Percentiles rank a stretch among this genome's conserved stretches.
Evolutionary conservation across 2,113 vertebrate species (phyloP).

Genomic region (Aptenodytes patagonicus): DNA sequence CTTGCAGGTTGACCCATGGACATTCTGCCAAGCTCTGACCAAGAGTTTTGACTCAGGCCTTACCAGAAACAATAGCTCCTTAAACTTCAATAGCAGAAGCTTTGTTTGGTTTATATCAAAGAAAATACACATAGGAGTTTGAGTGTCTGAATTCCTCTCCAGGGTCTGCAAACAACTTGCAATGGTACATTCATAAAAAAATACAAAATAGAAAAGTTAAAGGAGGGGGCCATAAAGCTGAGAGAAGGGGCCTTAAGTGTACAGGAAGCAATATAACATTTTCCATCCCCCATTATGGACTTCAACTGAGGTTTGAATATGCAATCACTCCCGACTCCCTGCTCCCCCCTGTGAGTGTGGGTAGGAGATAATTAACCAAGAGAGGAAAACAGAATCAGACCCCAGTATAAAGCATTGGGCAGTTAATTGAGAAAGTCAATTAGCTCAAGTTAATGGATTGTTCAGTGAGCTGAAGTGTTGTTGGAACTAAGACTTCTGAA

Average conservation of each 20-base stretch:
- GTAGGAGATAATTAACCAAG: neutral
- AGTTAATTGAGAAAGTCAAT: neutral
- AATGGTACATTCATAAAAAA: neutral
- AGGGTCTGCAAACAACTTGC: neutral
- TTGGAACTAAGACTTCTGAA: neutral
- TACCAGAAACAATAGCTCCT: neutral
- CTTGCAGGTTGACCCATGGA: neutral
- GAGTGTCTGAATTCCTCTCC: neutral
- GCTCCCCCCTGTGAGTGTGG: neutral
- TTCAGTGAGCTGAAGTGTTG: neutral
- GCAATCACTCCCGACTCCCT: neutral
- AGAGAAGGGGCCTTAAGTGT: neutral
- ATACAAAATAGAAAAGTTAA: neutral
- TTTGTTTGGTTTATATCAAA: neutral
- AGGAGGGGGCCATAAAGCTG: neutral
- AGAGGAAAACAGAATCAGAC: neutral
- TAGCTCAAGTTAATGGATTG: neutral
- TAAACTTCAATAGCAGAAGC: neutral
- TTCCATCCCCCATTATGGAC: neutral
- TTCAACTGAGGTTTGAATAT: neutral
- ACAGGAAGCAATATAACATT: neutral
- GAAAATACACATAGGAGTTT: neutral
- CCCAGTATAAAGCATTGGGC: neutral
- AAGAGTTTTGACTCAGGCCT: neutral
- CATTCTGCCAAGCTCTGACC: neutral